Conservation (phyloP, 2,888 invertebrate species). For the Hyposoter didymator region DNA sequence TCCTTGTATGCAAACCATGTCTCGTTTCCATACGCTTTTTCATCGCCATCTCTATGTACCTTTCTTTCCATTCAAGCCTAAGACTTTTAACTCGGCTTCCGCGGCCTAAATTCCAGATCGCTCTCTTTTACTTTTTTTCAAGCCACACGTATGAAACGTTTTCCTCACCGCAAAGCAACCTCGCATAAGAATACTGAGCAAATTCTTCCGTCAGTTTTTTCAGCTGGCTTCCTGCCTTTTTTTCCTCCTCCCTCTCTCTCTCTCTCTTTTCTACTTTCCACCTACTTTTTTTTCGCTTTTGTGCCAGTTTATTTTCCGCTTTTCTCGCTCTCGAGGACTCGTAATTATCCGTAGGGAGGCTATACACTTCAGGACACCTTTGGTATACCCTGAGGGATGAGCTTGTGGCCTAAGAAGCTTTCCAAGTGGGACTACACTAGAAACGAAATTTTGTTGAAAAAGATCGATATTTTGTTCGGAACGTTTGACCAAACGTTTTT, state of each 20-base stretch:
- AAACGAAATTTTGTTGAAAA: too few relatives aligned
- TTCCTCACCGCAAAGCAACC: constrained; percentile 14
- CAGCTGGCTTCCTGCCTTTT: constrained; percentile 2
- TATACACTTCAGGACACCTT: constrained; percentile 8
- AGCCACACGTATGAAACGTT: constrained; percentile 13
- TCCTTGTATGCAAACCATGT: background rate
- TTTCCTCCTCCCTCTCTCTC: constrained; percentile 8
- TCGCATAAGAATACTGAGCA: background rate
- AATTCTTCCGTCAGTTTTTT: constrained; percentile 28
- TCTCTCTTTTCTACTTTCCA: background rate
- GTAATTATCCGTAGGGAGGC: constrained; percentile 42
- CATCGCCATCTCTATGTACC: background rate
- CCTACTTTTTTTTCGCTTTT: background rate
- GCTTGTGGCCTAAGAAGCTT: constrained; percentile 14
- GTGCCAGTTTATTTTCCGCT: constrained; percentile 14
- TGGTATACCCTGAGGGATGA: constrained; percentile 6
- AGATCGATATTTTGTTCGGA: too few relatives aligned
- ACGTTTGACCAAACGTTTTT: too few relatives aligned
- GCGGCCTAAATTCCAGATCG: constrained; percentile 31
- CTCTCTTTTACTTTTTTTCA: constrained; percentile 27
- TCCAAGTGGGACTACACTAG: too few relatives aligned
- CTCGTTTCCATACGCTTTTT: background rate
- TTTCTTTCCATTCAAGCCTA: background rate
- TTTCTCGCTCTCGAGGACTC: constrained; percentile 21
- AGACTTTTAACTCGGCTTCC: constrained; percentile 10